These are phyloP conservation scores for Chamaedrilus cognettii DNA, from an alignment of 2,888 invertebrate genomes.

Conservation along the genomic window DNA sequence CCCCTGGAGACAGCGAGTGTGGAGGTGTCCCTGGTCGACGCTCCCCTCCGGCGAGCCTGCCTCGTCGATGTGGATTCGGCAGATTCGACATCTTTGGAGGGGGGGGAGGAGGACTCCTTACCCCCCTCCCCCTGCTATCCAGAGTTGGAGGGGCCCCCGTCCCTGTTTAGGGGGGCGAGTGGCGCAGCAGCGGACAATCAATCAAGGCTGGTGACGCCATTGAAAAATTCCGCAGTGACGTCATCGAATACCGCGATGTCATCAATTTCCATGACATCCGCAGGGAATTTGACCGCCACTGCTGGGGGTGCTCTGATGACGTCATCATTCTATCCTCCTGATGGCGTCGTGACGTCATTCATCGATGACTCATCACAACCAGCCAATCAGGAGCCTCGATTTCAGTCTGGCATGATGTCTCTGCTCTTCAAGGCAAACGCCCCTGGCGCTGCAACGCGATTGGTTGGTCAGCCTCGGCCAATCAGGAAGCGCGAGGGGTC, in stretches of 20 bases:
- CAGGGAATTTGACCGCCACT: no score
- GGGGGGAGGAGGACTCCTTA: neutral
- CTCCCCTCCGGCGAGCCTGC: neutral
- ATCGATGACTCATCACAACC: neutral
- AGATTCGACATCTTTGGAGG: neutral
- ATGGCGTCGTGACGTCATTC: neutral
- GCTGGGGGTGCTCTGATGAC: no score
- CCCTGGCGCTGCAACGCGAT: neutral
- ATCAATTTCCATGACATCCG: no score
- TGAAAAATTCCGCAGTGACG: no score
- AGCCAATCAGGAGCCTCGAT: neutral
- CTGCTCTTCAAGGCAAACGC: neutral
- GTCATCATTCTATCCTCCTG: neutral
- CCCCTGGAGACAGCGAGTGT: neutral
- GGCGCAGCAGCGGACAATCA: no score
- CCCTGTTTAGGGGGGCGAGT: no score
- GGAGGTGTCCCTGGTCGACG: neutral
- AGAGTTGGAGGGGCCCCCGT: no score
- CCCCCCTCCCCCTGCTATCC: slow-evolving; percentile 2
- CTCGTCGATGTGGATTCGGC: neutral
- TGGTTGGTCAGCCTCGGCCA: neutral
- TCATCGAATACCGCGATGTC: no score
- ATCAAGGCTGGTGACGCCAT: no score
- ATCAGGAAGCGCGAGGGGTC: slow-evolving; percentile 40
- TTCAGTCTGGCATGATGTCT: neutral